These are phyloP conservation scores for Sipha flava DNA, from an alignment of 1,140 invertebrate genomes.

Conservation along the genomic window DNA sequence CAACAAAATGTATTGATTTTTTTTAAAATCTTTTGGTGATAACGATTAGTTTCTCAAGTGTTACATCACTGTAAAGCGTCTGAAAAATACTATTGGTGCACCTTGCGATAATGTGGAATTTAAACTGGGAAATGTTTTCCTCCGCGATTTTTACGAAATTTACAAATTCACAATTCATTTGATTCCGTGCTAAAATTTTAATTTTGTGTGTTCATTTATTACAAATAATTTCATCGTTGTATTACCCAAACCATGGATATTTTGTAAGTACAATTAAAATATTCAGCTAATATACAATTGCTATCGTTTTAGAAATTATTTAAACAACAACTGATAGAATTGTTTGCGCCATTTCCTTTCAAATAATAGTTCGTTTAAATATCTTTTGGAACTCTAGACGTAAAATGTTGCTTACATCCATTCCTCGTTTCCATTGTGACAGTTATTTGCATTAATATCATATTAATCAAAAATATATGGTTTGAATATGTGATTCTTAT, in stretches of 20 bases:
- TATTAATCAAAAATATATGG: neutral
- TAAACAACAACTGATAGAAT: neutral
- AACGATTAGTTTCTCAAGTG: neutral
- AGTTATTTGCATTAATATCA: no score
- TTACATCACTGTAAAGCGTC: slow-evolving; percentile 21
- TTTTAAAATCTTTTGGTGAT: neutral
- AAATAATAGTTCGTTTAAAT: neutral
- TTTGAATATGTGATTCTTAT: neutral
- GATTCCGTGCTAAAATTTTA: neutral
- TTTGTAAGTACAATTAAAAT: neutral
- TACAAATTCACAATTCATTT: neutral
- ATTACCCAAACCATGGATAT: neutral
- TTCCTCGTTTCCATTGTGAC: neutral
- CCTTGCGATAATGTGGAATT: slow-evolving; percentile 31
- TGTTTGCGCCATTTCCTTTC: slow-evolving; percentile 30
- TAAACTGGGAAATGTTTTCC: slow-evolving; percentile 32
- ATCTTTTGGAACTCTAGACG: neutral
- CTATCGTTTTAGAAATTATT: neutral
- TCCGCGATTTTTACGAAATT: slow-evolving; percentile 30
- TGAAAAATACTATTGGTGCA: neutral
- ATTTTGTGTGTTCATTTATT: neutral
- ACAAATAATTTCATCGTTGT: neutral
- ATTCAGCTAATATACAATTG: neutral
- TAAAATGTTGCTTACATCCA: neutral
- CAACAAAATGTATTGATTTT: slow-evolving; percentile 27